A percentile compares a stretch with the other conserved stretches of the same genome.
Conservation (phyloP, 2,888 invertebrate genomes). For the Trichopoda pennipes region DNA sequence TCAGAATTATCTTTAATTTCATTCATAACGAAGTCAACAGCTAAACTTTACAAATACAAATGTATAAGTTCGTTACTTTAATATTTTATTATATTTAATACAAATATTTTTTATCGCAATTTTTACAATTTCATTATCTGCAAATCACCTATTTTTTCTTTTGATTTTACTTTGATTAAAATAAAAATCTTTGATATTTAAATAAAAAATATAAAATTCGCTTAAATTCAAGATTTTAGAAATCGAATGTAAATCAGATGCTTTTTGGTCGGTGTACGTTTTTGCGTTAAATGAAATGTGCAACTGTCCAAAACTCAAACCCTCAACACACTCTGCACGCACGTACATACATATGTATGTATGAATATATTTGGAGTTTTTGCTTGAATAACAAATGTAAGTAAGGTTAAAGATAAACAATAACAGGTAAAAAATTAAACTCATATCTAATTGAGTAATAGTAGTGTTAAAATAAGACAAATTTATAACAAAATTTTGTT, state of each 20-base stretch:
- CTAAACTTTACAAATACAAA: too few species aligned
- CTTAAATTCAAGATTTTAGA: conserved; percentile 10
- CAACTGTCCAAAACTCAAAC: neutral
- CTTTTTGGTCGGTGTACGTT: neutral
- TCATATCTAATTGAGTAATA: conserved; percentile 46
- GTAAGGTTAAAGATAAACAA: conserved; percentile 40
- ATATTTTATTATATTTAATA: neutral
- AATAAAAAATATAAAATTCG: neutral
- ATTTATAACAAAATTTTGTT: conserved; percentile 19
- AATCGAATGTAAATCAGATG: conserved; percentile 33
- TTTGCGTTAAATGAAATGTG: neutral
- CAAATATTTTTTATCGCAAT: conserved; percentile 19
- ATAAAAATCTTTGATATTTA: neutral
- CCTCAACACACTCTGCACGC: neutral
- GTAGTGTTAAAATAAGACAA: conserved; percentile 11
- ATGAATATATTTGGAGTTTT: neutral
- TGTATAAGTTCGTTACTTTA: neutral
- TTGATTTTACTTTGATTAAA: conserved; percentile 32
- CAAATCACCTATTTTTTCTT: too few species aligned
- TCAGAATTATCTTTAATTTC: neutral
- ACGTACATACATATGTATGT: too few species aligned
- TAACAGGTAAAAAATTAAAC: conserved; percentile 8
- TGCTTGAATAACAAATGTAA: neutral
- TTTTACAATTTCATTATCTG: conserved; percentile 23
- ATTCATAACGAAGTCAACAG: neutral